Evolutionary conservation across 2,888 invertebrate genomes (phyloP), one percentile per base, ranked within the genome.

Genomic region (Ferrisia virgata): DNA sequence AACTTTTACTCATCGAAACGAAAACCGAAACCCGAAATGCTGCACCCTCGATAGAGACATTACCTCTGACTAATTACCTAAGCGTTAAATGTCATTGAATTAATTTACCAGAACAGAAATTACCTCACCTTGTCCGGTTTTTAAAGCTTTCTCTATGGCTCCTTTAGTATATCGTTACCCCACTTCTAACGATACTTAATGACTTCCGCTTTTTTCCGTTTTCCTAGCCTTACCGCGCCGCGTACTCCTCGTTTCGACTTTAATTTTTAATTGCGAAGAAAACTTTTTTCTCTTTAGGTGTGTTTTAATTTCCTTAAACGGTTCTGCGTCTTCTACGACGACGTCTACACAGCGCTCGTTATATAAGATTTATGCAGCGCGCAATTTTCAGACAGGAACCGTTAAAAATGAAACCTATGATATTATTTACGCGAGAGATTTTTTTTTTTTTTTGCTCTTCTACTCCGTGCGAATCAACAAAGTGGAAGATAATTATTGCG

Each of bases 41-140:
- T 47, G 58, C 81, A 31, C 82, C 69, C 82, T 69, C 82, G 72
- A 82, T 82, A 82, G 82, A 82, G 82, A 82, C 72, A 82, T 82
- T 82, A 82, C 82, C 82, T 82, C 82, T 79, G 84, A 84, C 84
- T 84, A 84, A 84, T 84, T 84, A 84, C 84, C 84, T 84, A 84
- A 84, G 84, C 84, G 84, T 84, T 84, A 84, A 84, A 84, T 58
- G 84, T 84, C 84, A 84, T 84, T 84, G 84, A 84, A 79, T 84
- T 84, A 84, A 84, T 84, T 84, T 84, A 84, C 58, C 84, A 84
- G 84, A 84, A 84, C 84, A 79, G 79, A 79, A 79, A 84, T 84
- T 84, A 84, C 82, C 82, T 82, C 82, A 82, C 82, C 82, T 82
- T 82, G 72, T 82, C 82, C 39, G 40, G 53, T 53, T 58, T 82